A percentile compares a stretch with the other conserved stretches of the same genome.
These are phyloP conservation scores for Pentamera pediparva DNA, from an alignment of 53 echinoderm and acorn worm species.

Conservation along the genomic window DNA sequence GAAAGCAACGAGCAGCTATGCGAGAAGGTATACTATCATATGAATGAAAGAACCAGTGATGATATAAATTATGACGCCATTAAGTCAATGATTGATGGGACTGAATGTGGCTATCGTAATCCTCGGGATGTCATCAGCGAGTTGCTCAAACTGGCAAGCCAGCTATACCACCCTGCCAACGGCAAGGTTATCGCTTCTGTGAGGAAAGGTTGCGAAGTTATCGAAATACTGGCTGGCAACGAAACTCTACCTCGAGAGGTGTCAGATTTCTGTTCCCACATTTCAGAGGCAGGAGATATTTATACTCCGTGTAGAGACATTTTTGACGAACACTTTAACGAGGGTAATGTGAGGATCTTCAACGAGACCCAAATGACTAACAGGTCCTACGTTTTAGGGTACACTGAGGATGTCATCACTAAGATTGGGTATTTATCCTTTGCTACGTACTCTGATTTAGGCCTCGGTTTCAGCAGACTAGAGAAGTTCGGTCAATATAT, in stretches of 20 bases:
- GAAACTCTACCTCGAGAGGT: neutral
- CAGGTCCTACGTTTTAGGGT: neutral
- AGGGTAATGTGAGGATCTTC: neutral
- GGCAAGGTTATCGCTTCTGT: neutral
- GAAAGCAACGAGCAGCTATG: constrained; percentile 12
- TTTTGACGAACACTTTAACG: neutral
- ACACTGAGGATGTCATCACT: neutral
- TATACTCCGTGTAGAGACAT: neutral
- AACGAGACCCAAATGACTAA: neutral
- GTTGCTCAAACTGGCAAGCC: neutral
- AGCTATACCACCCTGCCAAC: neutral
- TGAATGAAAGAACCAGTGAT: neutral
- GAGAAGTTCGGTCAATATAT: neutral
- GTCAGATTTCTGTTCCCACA: neutral
- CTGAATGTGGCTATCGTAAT: neutral
- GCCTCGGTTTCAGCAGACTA: neutral
- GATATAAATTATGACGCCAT: neutral
- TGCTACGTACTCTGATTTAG: constrained; percentile 1
- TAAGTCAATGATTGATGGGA: neutral
- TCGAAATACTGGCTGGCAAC: neutral
- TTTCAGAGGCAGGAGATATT: neutral
- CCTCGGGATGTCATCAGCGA: neutral
- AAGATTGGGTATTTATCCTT: neutral
- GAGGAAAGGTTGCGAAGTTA: neutral
- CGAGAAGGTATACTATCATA: neutral